These are phyloP conservation scores for Acholoe squamosa DNA, from an alignment of 2,888 invertebrate genomes.

Conservation along the genomic window DNA sequence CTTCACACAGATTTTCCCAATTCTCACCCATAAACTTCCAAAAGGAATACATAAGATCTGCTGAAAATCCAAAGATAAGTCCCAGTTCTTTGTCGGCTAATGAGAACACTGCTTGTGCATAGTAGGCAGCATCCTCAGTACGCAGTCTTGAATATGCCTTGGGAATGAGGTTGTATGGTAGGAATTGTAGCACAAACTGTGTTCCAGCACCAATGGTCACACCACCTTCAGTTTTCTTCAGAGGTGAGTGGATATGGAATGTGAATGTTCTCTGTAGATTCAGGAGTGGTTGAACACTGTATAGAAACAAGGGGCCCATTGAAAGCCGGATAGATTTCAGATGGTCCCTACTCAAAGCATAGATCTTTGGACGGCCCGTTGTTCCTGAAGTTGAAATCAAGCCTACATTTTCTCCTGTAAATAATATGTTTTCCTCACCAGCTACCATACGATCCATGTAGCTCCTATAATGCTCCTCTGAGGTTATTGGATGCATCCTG, in stretches of 20 bases:
- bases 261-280: background rate
- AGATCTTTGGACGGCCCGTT: conserved; percentile 47
- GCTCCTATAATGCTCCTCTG: background rate
- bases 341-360: background rate
- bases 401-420: background rate
- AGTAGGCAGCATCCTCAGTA: conserved; percentile 29
- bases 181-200: background rate
- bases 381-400: conserved; percentile 51
- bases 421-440: conserved; percentile 51
- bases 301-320: background rate
- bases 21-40: background rate
- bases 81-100: conserved; percentile 33
- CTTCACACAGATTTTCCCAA: conserved; percentile 43
- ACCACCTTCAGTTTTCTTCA: conserved; percentile 2
- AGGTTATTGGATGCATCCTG: conserved; percentile 52
- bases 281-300: background rate
- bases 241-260: conserved; percentile 1
- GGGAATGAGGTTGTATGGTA: background rate
- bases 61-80: background rate
- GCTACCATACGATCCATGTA: conserved; percentile 29
- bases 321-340: background rate
- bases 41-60: conserved; percentile 39
- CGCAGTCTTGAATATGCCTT: background rate
- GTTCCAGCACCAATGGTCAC: background rate
- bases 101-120: conserved; percentile 42